Evolutionary conservation across 2,888 invertebrate species (phyloP).

Genomic region (Euproctis similis): DNA sequence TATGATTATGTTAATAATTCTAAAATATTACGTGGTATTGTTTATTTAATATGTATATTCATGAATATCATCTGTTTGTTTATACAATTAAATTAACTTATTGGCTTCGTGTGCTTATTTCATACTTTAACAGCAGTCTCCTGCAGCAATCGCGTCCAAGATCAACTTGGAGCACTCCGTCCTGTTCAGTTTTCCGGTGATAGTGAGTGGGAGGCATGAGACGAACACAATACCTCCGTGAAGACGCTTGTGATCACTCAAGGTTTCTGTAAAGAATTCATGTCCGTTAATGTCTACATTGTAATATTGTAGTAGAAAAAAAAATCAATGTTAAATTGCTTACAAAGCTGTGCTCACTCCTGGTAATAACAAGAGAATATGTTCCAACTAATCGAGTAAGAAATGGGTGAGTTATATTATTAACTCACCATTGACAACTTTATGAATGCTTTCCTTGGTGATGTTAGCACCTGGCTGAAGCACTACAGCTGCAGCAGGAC

Average conservation of each 20-base stretch:
- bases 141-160: conserved; percentile 16
- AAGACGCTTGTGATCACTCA: conserved; percentile 40
- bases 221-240: conserved; percentile 41
- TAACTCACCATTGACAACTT: conserved; percentile 31
- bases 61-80: no score
- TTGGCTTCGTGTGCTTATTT: no score
- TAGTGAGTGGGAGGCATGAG: conserved; percentile 34
- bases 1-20: no score
- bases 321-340: background rate
- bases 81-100: no score
- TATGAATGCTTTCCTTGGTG: conserved; percentile 27
- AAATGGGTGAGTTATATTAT: background rate
- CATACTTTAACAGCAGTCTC: conserved; percentile 13
- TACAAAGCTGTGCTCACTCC: background rate
- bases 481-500: conserved; percentile 38
- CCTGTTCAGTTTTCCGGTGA: conserved; percentile 37
- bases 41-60: no score
- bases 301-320: background rate
- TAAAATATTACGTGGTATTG: no score
- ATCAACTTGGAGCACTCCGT: conserved; percentile 24
- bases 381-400: background rate
- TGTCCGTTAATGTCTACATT: no score
- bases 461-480: conserved; percentile 8
- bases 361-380: background rate
- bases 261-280: no score